Evolutionary conservation across 2,797 vertebrate species (phyloP).

Genomic region (Jordanella pulchra): DNA sequence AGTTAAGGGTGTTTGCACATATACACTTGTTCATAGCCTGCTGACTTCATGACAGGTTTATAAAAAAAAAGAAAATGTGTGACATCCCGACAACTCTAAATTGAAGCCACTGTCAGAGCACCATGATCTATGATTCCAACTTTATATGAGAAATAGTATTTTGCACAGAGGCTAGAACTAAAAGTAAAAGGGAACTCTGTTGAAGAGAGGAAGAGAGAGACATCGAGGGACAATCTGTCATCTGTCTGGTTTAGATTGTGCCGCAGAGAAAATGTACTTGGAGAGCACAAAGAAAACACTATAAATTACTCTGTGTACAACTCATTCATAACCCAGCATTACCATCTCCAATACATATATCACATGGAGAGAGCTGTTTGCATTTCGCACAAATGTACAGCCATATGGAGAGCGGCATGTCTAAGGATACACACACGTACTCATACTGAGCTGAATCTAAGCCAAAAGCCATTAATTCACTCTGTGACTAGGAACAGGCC

Average conservation of each 20-base stretch:
- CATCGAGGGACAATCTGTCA: slow-evolving; percentile 33
- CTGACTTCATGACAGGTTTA: slow-evolving; percentile 27
- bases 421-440: slow-evolving; percentile 32
- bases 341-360: slow-evolving; percentile 70
- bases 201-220: slow-evolving; percentile 44
- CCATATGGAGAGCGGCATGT: slow-evolving; percentile 55
- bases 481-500: slow-evolving; percentile 51
- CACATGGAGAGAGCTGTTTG: slow-evolving; percentile 56
- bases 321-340: slow-evolving; percentile 73
- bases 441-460: slow-evolving; percentile 22
- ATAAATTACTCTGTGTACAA: slow-evolving; percentile 70
- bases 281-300: slow-evolving; percentile 67
- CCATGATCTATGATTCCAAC: slow-evolving; percentile 44
- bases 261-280: slow-evolving; percentile 61
- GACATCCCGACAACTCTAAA: slow-evolving; percentile 31
- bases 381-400: slow-evolving; percentile 49
- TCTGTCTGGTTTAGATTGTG: slow-evolving; percentile 52
- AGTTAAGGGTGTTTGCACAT: slow-evolving; percentile 26
- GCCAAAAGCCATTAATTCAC: slow-evolving; percentile 68
- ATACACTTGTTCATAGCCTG: neutral
- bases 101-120: slow-evolving; percentile 35
- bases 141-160: slow-evolving; percentile 47
- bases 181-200: slow-evolving; percentile 33
- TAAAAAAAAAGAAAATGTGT: slow-evolving; percentile 41
- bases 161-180: slow-evolving; percentile 22